phyloP scores from a whole-genome alignment of 2,113 vertebrate species.

The Saguinus midas region DNA sequence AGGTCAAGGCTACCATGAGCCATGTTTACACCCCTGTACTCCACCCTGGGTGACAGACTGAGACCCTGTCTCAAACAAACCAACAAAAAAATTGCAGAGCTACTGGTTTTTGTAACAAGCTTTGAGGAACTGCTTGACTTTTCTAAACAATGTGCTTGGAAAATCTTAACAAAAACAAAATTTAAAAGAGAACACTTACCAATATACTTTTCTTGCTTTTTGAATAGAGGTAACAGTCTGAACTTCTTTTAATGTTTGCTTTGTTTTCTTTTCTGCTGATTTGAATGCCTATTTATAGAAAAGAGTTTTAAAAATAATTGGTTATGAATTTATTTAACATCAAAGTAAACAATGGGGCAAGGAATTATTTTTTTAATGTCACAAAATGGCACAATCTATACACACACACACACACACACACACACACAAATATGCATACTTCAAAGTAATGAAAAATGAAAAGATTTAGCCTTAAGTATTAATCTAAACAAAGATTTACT shows the following conservation, averaged over 20 bases:
- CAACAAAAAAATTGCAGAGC: background rate
- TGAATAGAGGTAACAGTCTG: slow-evolving; percentile 97
- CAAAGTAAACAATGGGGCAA: background rate
- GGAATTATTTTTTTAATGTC: background rate
- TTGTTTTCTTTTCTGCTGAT: slow-evolving; percentile 99
- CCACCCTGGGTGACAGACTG: no score
- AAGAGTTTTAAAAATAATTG: background rate
- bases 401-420: background rate
- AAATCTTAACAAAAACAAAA: slow-evolving; percentile 28
- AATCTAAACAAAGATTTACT: slow-evolving; percentile 10
- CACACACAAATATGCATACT: background rate
- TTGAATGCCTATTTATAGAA: slow-evolving; percentile 91
- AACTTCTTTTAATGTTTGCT: slow-evolving; percentile 96
- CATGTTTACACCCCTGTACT: no score
- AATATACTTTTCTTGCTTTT: slow-evolving; percentile 98
- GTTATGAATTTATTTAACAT: background rate
- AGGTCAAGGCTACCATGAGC: no score
- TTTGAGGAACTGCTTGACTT: slow-evolving; percentile 17
- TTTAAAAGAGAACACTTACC: slow-evolving; percentile 85
- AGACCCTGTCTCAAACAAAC: no score
- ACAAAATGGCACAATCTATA: slow-evolving; percentile 8
- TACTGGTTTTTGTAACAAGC: background rate
- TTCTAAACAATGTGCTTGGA: slow-evolving; percentile 13
- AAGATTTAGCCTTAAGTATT: slow-evolving; percentile 28
- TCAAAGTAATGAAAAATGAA: background rate